Conservation (phyloP, 2,113 vertebrate genomes). For the Labrus mixtus region DNA sequence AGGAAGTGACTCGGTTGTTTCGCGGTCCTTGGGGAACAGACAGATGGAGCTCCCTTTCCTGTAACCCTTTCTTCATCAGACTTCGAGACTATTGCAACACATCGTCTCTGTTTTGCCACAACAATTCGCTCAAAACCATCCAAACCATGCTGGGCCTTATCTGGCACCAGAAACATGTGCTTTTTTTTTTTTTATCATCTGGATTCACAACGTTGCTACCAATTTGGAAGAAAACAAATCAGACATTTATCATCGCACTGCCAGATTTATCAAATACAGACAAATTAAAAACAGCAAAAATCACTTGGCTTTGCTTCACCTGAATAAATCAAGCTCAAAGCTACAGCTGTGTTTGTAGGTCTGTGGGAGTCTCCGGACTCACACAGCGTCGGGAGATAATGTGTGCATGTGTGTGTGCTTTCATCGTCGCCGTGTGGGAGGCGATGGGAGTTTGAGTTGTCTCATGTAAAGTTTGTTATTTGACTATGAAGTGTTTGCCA, state of each 20-base stretch:
- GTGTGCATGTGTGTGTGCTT: slow-evolving; percentile 55
- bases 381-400: slow-evolving; percentile 27
- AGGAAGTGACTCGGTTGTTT: slow-evolving; percentile 84
- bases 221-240: background rate
- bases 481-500: slow-evolving; percentile 48
- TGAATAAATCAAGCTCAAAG: slow-evolving; percentile 63
- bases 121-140: background rate
- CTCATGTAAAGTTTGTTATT: slow-evolving; percentile 61
- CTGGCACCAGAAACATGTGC: background rate
- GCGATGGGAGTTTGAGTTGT: slow-evolving; percentile 56
- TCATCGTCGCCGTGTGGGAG: slow-evolving; percentile 65
- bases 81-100: slow-evolving; percentile 13
- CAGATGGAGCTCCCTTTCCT: slow-evolving; percentile 82
- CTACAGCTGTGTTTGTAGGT: slow-evolving; percentile 69
- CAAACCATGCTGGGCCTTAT: background rate
- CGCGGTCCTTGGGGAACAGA: slow-evolving; percentile 76
- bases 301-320: slow-evolving; percentile 27
- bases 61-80: slow-evolving; percentile 77
- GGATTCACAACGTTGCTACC: slow-evolving; percentile 5
- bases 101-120: slow-evolving; percentile 19
- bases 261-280: slow-evolving; percentile 11
- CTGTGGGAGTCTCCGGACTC: slow-evolving; percentile 54
- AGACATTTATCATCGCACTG: background rate
- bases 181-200: background rate
- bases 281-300: slow-evolving; percentile 36